Evolutionary conservation across 2,888 invertebrate genomes (phyloP).

Genomic region (Drosophila borealis): DNA sequence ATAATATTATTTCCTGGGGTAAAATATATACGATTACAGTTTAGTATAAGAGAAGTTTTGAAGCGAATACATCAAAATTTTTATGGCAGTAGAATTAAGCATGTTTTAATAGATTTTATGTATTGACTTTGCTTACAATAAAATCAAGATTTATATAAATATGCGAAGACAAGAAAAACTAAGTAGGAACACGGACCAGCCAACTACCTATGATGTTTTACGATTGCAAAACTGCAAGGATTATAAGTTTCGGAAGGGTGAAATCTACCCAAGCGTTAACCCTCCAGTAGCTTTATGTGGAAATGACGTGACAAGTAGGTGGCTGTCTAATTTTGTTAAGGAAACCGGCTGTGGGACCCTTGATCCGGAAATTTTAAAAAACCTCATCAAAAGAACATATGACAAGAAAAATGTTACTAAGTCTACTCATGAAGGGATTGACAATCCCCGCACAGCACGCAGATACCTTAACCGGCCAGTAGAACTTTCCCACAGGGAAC

Average conservation of each 20-base stretch:
- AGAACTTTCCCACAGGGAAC: not conserved
- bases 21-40: not conserved
- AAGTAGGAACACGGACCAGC: not conserved
- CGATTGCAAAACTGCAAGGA: constrained; percentile 26
- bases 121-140: not conserved
- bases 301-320: too few species aligned
- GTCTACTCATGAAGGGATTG: not conserved
- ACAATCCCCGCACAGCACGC: not conserved
- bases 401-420: not conserved
- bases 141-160: not conserved
- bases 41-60: not conserved
- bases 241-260: constrained; percentile 1
- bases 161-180: too few species aligned
- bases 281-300: constrained; percentile 14
- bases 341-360: not conserved
- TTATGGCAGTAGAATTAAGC: too few species aligned
- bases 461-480: not conserved
- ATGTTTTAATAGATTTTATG: constrained; percentile 1
- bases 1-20: too few species aligned
- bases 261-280: constrained; percentile 31
- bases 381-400: not conserved
- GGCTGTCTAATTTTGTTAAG: too few species aligned
- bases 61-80: constrained; percentile 5
- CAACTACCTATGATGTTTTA: constrained; percentile 23
- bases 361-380: not conserved